Evolutionary conservation across 2,888 invertebrate species (phyloP).

Genomic region (Aleiodes testaceus): DNA sequence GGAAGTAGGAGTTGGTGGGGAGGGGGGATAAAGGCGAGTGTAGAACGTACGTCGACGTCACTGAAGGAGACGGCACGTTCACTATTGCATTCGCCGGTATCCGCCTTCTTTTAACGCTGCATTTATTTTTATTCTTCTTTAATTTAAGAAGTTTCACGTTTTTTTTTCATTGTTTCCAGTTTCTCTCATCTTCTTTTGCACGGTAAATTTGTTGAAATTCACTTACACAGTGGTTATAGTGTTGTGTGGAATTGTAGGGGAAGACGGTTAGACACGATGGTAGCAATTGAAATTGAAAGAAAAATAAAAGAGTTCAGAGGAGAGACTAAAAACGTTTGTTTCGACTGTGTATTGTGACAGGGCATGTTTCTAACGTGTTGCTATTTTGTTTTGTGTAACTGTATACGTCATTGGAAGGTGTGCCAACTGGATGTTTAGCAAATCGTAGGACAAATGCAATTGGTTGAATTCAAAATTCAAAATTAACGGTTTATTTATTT

Average conservation of each 20-base stretch:
- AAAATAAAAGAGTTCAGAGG: slow-evolving; percentile 7
- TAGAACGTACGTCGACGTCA: slow-evolving; percentile 57
- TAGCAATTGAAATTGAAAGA: slow-evolving; percentile 14
- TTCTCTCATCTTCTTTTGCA: background rate
- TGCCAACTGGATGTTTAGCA: background rate
- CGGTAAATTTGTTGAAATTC: slow-evolving; percentile 1
- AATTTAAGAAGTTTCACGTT: background rate
- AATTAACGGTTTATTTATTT: background rate
- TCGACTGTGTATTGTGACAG: slow-evolving; percentile 23
- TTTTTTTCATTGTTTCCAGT: background rate
- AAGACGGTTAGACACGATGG: slow-evolving; percentile 6
- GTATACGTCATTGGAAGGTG: slow-evolving; percentile 12
- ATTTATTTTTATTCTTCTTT: no score
- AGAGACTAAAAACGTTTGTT: slow-evolving; percentile 11
- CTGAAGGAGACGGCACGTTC: slow-evolving; percentile 47
- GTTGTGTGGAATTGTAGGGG: background rate
- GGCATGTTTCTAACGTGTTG: slow-evolving; percentile 12
- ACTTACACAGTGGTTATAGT: slow-evolving; percentile 9
- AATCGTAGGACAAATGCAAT: background rate
- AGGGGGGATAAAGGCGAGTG: slow-evolving; percentile 51
- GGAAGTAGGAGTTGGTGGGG: slow-evolving; percentile 10
- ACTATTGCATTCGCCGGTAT: slow-evolving; percentile 44
- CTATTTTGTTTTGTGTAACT: slow-evolving; percentile 4
- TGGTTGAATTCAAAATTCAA: background rate
- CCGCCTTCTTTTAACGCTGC: slow-evolving; percentile 34